phyloP scores from a whole-genome alignment of 2,888 invertebrate genomes.

The Enchytraeus crypticus region DNA sequence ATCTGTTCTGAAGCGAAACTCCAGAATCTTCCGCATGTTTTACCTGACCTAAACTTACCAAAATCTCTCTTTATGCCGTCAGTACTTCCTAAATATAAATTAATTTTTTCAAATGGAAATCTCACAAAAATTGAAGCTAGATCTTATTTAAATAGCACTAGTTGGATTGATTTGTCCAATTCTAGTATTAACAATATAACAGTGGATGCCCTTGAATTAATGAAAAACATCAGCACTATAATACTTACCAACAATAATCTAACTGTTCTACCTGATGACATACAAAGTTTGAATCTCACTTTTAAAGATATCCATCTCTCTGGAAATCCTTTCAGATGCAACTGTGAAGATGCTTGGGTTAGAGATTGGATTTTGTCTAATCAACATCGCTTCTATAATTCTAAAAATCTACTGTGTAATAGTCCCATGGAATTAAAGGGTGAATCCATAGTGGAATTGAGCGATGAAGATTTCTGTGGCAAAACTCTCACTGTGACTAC shows the following conservation, averaged over 20 bases:
- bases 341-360: conserved; percentile 6
- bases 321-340: conserved; percentile 8
- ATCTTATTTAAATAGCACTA: conserved; percentile 2
- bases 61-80: not conserved
- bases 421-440: conserved; percentile 1
- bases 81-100: not conserved
- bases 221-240: not conserved
- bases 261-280: not conserved
- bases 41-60: not conserved
- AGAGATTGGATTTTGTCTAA: conserved; percentile 3
- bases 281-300: not conserved
- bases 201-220: not conserved
- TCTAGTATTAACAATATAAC: not conserved
- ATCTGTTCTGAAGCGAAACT: not conserved
- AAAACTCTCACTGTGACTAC: not conserved
- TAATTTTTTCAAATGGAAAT: not conserved
- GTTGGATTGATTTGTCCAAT: not conserved
- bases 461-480: conserved; percentile 9
- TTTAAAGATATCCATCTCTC: not conserved
- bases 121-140: not conserved
- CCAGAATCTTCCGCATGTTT: not conserved
- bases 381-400: not conserved
- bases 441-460: not conserved
- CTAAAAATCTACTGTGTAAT: conserved; percentile 4
- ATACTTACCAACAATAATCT: conserved; percentile 6